phyloP scores from a whole-genome alignment of 2,888 invertebrate genomes.

The Tetragnatha montana region DNA sequence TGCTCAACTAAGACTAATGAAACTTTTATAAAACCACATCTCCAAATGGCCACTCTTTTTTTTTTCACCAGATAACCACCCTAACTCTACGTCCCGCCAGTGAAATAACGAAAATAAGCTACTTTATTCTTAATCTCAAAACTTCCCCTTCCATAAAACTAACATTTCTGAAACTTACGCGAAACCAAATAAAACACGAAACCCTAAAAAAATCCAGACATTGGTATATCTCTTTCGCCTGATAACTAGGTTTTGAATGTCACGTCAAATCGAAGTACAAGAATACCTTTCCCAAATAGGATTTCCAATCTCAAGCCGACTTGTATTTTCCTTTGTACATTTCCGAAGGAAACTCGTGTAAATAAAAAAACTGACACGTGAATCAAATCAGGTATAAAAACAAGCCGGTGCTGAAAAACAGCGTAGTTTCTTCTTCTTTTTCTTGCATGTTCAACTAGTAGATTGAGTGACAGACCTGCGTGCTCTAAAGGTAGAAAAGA shows the following conservation, averaged over 20 bases:
- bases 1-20: too few species aligned
- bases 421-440: too few species aligned
- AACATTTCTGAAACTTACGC: background rate
- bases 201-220: background rate
- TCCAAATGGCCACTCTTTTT: too few species aligned
- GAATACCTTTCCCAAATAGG: background rate
- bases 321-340: background rate
- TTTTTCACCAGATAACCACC: too few species aligned
- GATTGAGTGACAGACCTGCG: background rate
- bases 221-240: background rate
- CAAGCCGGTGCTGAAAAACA: background rate
- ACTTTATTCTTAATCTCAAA: too few species aligned
- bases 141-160: too few species aligned
- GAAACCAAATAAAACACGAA: background rate
- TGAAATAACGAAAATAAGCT: too few species aligned
- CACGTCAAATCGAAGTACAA: background rate
- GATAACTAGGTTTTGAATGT: background rate
- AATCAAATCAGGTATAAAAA: background rate
- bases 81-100: too few species aligned
- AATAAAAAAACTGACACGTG: background rate
- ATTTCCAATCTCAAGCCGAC: background rate
- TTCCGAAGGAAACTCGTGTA: background rate
- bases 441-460: background rate
- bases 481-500: background rate
- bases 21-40: too few species aligned